phyloP scores from a whole-genome alignment of 2,888 invertebrate genomes.

The Limnephilus lunatus region DNA sequence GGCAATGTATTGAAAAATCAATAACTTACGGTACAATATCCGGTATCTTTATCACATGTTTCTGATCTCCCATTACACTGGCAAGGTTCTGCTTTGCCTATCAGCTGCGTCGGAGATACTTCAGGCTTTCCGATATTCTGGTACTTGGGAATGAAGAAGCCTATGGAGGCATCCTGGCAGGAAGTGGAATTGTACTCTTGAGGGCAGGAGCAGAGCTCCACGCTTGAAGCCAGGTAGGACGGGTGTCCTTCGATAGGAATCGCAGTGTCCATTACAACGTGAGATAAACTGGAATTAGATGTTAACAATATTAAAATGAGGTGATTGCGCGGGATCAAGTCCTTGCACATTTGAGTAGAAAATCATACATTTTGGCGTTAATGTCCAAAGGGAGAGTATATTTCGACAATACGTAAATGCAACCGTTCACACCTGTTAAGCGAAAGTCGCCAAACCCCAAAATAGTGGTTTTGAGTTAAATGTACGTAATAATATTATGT shows the following conservation, averaged over 20 bases:
- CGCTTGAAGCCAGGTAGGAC: constrained; percentile 84
- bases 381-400: background rate
- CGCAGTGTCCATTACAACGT: constrained; percentile 90
- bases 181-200: constrained; percentile 89
- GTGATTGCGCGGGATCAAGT: background rate
- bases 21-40: constrained; percentile 87
- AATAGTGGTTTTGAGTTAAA: too few species aligned
- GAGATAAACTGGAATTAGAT: constrained; percentile 77
- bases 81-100: constrained; percentile 89
- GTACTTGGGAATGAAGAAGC: constrained; percentile 85
- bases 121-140: constrained; percentile 76
- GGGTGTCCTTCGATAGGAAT: constrained; percentile 82
- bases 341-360: background rate
- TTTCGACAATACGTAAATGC: background rate
- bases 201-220: constrained; percentile 93
- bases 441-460: too few species aligned
- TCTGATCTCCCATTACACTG: constrained; percentile 88
- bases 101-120: constrained; percentile 86
- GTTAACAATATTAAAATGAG: background rate
- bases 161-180: constrained; percentile 92
- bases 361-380: background rate
- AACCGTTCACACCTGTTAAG: background rate
- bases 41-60: constrained; percentile 89
- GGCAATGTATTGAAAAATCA: background rate
- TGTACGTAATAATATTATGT: too few species aligned